Evolutionary conservation across 53 echinoderm and acorn worm genomes (phyloP).

Genomic region (Apostichopus leukothele): DNA sequence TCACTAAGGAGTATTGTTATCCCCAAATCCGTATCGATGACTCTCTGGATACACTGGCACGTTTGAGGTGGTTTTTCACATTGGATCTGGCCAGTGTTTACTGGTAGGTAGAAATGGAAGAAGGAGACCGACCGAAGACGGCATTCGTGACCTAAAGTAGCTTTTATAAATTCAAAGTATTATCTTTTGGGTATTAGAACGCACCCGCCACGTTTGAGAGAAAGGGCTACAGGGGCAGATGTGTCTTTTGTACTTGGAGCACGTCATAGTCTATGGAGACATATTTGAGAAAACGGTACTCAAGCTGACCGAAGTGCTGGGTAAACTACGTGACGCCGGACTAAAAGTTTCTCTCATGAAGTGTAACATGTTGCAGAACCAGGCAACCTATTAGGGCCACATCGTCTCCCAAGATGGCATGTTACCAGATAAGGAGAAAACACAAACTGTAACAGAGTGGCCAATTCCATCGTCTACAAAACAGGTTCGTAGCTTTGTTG

Average conservation of each 20-base stretch:
- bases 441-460: constrained; percentile 40
- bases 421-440: background rate
- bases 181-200: background rate
- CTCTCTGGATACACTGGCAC: background rate
- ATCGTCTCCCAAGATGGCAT: constrained; percentile 20
- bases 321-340: no score
- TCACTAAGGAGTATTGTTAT: background rate
- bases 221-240: no score
- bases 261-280: no score
- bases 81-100: background rate
- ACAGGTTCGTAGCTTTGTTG: constrained; percentile 41
- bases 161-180: background rate
- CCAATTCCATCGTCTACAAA: constrained; percentile 13
- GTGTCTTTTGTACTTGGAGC: no score
- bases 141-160: background rate
- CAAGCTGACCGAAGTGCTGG: background rate
- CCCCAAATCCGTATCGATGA: background rate
- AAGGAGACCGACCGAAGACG: background rate
- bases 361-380: no score
- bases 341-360: no score
- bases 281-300: background rate
- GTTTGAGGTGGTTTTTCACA: background rate
- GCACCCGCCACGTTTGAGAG: no score
- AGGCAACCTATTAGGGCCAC: background rate
- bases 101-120: background rate